Percentiles rank a stretch among this genome's conserved stretches.
phyloP scores from a whole-genome alignment of 2,113 vertebrate genomes.

The Amblyopsis rosae region DNA sequence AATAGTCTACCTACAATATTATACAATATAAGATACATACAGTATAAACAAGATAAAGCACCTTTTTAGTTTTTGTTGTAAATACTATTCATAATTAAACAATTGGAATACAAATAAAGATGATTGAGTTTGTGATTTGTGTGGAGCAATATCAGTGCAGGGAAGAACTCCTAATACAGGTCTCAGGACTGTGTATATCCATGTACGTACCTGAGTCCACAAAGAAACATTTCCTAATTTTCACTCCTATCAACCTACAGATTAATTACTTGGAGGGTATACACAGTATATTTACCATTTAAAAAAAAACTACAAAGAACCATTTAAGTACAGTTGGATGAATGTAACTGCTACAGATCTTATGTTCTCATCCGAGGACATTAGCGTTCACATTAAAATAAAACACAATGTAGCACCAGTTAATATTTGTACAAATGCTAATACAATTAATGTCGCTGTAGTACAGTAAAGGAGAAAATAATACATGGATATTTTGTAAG shows the following conservation, averaged over 20 bases:
- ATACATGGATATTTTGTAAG: constrained; percentile 59
- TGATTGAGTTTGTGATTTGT: constrained; percentile 82
- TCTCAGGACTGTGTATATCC: constrained; percentile 74
- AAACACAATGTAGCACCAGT: constrained; percentile 90
- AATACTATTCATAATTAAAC: constrained; percentile 80
- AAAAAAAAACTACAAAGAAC: constrained; percentile 73
- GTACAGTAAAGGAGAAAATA: constrained; percentile 82
- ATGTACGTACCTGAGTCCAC: constrained; percentile 86
- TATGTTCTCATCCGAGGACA: constrained; percentile 80
- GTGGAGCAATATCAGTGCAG: constrained; percentile 88
- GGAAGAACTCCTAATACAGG: constrained; percentile 83
- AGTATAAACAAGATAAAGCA: constrained; percentile 88
- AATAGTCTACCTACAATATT: constrained; percentile 88
- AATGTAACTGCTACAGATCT: constrained; percentile 75
- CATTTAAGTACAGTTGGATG: constrained; percentile 75
- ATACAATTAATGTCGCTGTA: constrained; percentile 80
- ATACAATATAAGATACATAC: constrained; percentile 89
- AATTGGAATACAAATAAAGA: constrained; percentile 80
- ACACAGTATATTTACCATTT: constrained; percentile 67
- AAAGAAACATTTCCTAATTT: constrained; percentile 69
- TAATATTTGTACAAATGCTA: constrained; percentile 83
- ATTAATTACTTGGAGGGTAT: constrained; percentile 63
- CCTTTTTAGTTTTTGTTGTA: constrained; percentile 79
- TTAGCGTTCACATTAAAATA: constrained; percentile 95
- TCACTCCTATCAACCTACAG: constrained; percentile 60